Evolutionary conservation across 2,888 invertebrate species (phyloP).

Genomic region (Abrostola triplasia): DNA sequence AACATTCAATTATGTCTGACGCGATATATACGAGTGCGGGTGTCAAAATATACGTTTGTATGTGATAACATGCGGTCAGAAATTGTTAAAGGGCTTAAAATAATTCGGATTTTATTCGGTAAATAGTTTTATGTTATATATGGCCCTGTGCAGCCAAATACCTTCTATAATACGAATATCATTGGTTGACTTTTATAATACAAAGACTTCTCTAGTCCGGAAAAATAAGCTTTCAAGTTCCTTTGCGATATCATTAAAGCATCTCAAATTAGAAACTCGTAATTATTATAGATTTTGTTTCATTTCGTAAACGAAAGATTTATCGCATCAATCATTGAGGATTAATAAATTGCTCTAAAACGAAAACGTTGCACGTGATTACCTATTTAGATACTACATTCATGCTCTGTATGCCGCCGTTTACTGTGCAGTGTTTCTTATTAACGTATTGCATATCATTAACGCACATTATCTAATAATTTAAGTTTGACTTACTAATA

Average conservation of each 20-base stretch:
- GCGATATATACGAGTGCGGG: not conserved
- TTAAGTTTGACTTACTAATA: conserved; percentile 23
- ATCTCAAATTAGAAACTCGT: too few species aligned
- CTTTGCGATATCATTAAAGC: too few species aligned
- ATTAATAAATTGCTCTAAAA: not conserved
- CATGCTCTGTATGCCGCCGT: conserved; percentile 52
- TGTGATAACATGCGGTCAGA: not conserved
- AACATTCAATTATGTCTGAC: conserved; percentile 8
- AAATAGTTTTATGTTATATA: too few species aligned
- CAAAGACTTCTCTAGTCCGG: too few species aligned
- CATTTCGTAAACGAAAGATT: too few species aligned
- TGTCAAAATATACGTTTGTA: not conserved
- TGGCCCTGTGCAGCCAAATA: too few species aligned
- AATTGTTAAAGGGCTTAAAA: not conserved
- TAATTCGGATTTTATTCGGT: too few species aligned
- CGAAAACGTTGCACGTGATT: conserved; percentile 7
- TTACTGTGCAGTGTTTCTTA: conserved; percentile 20
- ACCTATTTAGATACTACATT: conserved; percentile 26
- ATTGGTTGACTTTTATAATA: too few species aligned
- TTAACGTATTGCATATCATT: conserved; percentile 40
- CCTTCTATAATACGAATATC: too few species aligned
- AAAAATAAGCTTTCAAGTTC: too few species aligned
- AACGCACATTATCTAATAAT: conserved; percentile 18
- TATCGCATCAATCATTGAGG: not conserved
- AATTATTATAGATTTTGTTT: too few species aligned